phyloP scores from a whole-genome alignment of 2,113 vertebrate genomes.

The Shinisaurus crocodilurus region DNA sequence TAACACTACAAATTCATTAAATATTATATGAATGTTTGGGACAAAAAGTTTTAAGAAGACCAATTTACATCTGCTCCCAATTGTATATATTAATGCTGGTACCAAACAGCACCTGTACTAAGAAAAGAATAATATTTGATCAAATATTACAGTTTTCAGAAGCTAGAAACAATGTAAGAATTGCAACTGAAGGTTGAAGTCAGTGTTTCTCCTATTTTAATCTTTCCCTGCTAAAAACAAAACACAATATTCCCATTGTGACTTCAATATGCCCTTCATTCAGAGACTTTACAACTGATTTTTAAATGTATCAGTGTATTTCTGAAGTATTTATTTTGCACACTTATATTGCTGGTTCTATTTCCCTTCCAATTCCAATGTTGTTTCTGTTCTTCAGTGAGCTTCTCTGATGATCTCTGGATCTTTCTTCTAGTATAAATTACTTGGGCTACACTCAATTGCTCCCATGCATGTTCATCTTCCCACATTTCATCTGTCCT shows the following conservation, averaged over 20 bases:
- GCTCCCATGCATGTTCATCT: constrained; percentile 3
- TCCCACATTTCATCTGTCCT: background rate
- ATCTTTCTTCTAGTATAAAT: fast-evolving
- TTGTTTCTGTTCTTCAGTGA: constrained; percentile 32
- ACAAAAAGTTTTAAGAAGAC: background rate
- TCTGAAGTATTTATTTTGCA: background rate
- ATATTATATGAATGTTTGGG: background rate
- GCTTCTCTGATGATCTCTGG: background rate
- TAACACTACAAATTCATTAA: background rate
- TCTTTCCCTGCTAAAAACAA: constrained; percentile 6
- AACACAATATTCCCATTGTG: constrained; percentile 5
- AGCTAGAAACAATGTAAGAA: constrained; percentile 21
- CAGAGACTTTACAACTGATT: background rate
- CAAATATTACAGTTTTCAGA: background rate
- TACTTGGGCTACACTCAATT: fast-evolving
- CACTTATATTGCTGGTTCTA: constrained; percentile 17
- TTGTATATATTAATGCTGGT: background rate
- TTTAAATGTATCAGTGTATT: background rate
- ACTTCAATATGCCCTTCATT: background rate
- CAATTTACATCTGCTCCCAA: background rate
- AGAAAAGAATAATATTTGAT: background rate
- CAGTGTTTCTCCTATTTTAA: constrained; percentile 1
- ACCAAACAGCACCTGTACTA: background rate
- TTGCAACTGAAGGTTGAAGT: constrained; percentile 32
- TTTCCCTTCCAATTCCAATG: constrained; percentile 11